phyloP scores from a whole-genome alignment of 2,888 invertebrate species.

The Drosophila atripex region DNA sequence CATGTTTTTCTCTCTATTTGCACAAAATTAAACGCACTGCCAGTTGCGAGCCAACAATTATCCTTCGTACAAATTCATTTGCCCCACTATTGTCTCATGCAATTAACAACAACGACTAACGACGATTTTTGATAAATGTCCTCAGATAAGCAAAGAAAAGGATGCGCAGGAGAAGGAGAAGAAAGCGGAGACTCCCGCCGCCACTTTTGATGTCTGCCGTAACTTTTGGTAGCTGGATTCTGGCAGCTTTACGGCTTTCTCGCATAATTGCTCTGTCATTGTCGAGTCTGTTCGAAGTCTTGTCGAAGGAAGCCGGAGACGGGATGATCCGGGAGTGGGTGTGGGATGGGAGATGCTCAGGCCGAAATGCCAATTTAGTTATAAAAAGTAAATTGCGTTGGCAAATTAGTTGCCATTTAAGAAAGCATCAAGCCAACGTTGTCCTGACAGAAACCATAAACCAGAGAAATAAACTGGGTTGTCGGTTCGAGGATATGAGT shows the following conservation, averaged over 20 bases:
- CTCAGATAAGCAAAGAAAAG: constrained; percentile 56
- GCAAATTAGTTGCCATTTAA: constrained; percentile 79
- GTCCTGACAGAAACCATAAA: constrained; percentile 40
- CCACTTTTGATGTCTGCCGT: constrained; percentile 53
- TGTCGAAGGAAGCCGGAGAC: constrained; percentile 21
- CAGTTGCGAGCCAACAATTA: constrained; percentile 74
- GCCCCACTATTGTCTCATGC: constrained; percentile 77
- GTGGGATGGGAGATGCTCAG: not conserved
- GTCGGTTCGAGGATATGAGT: not conserved
- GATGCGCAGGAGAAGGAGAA: constrained; percentile 5
- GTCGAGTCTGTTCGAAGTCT: constrained; percentile 59
- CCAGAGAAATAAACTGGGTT: constrained; percentile 12
- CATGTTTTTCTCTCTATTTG: constrained; percentile 77
- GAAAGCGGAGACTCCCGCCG: constrained; percentile 4
- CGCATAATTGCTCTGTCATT: constrained; percentile 74
- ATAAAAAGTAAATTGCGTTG: constrained; percentile 77
- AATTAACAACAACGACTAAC: constrained; percentile 70
- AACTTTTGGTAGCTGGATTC: constrained; percentile 62
- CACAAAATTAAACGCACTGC: constrained; percentile 79
- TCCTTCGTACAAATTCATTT: constrained; percentile 79
- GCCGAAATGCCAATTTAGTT: constrained; percentile 67
- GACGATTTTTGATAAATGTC: constrained; percentile 80
- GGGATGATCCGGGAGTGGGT: constrained; percentile 1
- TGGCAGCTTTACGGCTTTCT: constrained; percentile 67
- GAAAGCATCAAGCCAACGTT: constrained; percentile 54